These are phyloP conservation scores for Lymantria monacha DNA, from an alignment of 2,888 invertebrate genomes.

Conservation along the genomic window DNA sequence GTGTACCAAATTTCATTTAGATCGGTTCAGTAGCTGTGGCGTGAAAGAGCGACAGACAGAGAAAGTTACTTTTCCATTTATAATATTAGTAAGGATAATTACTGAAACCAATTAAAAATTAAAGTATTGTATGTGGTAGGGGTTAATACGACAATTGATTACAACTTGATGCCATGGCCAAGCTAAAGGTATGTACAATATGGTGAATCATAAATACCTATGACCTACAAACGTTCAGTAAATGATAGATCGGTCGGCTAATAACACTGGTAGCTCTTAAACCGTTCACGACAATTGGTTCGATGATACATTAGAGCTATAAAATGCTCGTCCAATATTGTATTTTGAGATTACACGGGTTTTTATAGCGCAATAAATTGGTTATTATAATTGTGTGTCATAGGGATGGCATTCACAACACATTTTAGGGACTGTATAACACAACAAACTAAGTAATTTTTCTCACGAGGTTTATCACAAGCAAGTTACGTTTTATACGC, in stretches of 20 bases:
- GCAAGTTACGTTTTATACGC: no score
- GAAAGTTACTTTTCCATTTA: no score
- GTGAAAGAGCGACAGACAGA: no score
- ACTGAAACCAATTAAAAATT: no score
- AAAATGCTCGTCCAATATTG: constrained; percentile 13
- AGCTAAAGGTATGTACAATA: constrained; percentile 2
- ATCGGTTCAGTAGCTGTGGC: no score
- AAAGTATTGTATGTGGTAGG: no score
- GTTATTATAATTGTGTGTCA: constrained; percentile 16
- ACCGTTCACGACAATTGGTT: constrained; percentile 12
- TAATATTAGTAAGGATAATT: no score
- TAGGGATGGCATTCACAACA: constrained; percentile 14
- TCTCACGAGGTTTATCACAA: no score
- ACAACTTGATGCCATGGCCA: constrained; percentile 25
- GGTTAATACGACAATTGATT: constrained; percentile 13
- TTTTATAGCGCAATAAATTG: constrained; percentile 23
- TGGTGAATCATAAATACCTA: constrained; percentile 20
- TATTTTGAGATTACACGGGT: constrained; percentile 14
- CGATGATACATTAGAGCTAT: constrained; percentile 14
- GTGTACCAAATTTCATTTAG: no score
- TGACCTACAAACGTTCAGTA: constrained; percentile 20
- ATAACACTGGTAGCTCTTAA: constrained; percentile 10
- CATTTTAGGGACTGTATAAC: constrained; percentile 8
- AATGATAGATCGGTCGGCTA: constrained; percentile 16
- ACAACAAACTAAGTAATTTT: constrained; percentile 4